A percentile compares a stretch with the other conserved stretches of the same genome.
These are phyloP conservation scores for Amiota minor DNA, from an alignment of 2,888 invertebrate genomes.

Conservation along the genomic window DNA sequence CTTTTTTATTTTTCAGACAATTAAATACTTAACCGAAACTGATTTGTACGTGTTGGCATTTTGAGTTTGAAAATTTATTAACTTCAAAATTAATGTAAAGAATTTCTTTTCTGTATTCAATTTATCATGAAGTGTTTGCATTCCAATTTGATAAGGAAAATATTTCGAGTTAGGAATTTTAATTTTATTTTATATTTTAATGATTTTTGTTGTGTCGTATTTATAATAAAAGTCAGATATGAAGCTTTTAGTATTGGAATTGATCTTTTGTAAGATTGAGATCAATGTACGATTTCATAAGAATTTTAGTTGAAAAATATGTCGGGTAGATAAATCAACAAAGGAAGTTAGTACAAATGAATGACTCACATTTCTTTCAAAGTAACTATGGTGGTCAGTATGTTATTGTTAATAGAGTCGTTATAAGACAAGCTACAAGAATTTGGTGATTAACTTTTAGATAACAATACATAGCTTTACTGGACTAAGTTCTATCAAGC, in stretches of 20 bases:
- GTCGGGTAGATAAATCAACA: no score
- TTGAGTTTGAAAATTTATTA: conserved; percentile 1
- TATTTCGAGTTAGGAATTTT: background rate
- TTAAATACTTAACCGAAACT: conserved; percentile 1
- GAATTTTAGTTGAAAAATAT: no score
- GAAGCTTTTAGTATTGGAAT: background rate
- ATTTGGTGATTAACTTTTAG: no score
- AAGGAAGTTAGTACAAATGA: no score
- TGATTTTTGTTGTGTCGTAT: background rate
- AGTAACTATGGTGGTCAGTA: no score
- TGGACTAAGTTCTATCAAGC: no score
- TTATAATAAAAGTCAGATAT: background rate
- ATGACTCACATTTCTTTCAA: no score
- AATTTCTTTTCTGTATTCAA: conserved; percentile 10
- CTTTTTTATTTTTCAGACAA: background rate
- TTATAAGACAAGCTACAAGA: no score
- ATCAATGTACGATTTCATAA: background rate
- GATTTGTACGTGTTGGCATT: conserved; percentile 29
- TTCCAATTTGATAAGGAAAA: conserved; percentile 5
- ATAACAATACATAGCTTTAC: no score
- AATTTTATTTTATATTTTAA: background rate
- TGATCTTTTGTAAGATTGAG: background rate
- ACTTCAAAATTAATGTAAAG: conserved; percentile 13
- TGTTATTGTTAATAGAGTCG: no score
- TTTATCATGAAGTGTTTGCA: background rate